Conservation (phyloP, 2,888 invertebrate species). For the Bombyx huttoni region DNA sequence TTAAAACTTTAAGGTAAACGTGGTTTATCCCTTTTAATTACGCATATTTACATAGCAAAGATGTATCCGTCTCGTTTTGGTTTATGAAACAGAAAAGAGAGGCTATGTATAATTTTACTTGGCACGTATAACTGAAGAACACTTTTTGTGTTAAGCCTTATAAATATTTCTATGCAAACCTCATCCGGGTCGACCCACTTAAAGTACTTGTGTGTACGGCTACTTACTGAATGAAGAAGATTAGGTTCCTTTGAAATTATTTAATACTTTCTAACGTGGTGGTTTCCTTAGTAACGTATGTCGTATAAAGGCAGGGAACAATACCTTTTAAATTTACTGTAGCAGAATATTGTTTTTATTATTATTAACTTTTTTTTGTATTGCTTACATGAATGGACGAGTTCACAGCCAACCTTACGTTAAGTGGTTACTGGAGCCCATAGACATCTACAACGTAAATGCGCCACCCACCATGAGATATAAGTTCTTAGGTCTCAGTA, state of each 20-base stretch:
- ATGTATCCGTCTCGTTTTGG: constrained; percentile 17
- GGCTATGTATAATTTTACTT: constrained; percentile 11
- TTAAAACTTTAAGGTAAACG: constrained; percentile 45
- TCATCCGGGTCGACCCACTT: constrained; percentile 36
- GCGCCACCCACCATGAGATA: too few species aligned
- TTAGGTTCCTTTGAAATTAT: constrained; percentile 21
- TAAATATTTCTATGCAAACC: constrained; percentile 34
- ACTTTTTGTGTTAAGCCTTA: constrained; percentile 32
- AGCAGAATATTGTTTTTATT: too few species aligned
- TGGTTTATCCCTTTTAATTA: constrained; percentile 52
- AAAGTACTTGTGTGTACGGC: constrained; percentile 30
- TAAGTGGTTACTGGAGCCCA: too few species aligned
- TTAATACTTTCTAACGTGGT: constrained; percentile 3
- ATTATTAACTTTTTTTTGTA: too few species aligned
- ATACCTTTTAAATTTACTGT: neutral
- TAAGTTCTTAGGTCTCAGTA: too few species aligned
- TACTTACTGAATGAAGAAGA: constrained; percentile 26
- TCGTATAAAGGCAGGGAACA: neutral
- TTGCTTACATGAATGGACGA: too few species aligned
- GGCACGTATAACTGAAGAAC: constrained; percentile 15
- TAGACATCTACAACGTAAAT: too few species aligned
- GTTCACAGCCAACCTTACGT: too few species aligned
- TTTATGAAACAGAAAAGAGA: constrained; percentile 16
- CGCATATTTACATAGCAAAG: constrained; percentile 38
- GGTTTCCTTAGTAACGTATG: neutral